Evolutionary conservation across 2,113 vertebrate species (phyloP), one percentile per base, ranked within the genome.

Genomic region (Ptychochromis oligacanthus): DNA sequence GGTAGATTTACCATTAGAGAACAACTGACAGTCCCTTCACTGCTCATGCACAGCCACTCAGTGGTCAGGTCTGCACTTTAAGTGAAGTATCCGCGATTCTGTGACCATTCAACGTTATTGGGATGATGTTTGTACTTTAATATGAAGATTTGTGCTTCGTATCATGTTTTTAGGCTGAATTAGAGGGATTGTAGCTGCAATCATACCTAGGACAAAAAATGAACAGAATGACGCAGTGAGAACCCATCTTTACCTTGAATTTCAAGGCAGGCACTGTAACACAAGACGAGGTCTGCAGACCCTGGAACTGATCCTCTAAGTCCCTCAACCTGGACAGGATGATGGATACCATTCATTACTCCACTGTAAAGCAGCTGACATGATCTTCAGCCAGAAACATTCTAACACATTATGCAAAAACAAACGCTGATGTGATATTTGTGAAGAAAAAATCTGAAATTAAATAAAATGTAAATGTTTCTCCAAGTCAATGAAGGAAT

Each of bases 251-350:
- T 91, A 98, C 98, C 97, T 98, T 98, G 93, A 99, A 99, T 94
- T 97, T 98, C 93, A 99, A 96, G 88, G 96, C 97, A 87, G 98
- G 97, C 62, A 95, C 91, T 76, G 97, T 94, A 74, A 94, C 94
- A 90, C 94, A 78, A 49, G 96, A 95, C 2, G 95, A 96, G 15
- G 96, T 93, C 86, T 97, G 97, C 85, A 99, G 88, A 82, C 93
- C 95, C 79, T 96, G 95, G 62, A 98, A 95, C 80, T 97, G 96
- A 84, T 98, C 96, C 92, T 98, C 97, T 94, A 98, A 94, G 83
- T 98, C 96, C 92, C 91, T 97, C 88, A 98, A 94, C 93, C 98
- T 99, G 85, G 60, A 65, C 82, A 88, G 28, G 24, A 82, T 26
- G 4, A 80, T 28, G 1, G 26, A 83, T 24, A 84, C 22, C 5